phyloP scores from a whole-genome alignment of 2,797 vertebrate species.

The Jordanella pulchra region DNA sequence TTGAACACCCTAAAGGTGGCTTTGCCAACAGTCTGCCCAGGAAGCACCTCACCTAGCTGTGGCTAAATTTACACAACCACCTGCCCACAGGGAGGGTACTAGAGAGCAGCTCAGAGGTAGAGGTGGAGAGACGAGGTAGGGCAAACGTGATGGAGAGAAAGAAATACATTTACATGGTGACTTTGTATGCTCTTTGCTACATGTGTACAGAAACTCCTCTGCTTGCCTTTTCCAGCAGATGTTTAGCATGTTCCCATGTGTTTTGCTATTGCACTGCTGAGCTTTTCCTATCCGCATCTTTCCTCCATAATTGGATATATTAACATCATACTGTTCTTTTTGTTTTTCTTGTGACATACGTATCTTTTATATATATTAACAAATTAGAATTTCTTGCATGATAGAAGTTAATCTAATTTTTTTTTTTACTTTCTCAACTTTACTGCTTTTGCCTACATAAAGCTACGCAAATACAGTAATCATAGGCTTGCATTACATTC shows the following conservation, averaged over 20 bases:
- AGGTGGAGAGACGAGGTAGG: constrained; percentile 41
- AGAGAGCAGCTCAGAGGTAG: constrained; percentile 54
- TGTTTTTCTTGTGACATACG: background rate
- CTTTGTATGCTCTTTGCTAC: background rate
- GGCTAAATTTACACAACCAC: constrained; percentile 79
- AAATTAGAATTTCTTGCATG: constrained; percentile 5
- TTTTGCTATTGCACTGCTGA: background rate
- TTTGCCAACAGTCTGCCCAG: constrained; percentile 76
- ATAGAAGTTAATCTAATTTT: constrained; percentile 22
- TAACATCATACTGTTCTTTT: constrained; percentile 7
- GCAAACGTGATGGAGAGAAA: constrained; percentile 24
- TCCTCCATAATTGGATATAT: background rate
- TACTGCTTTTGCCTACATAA: background rate
- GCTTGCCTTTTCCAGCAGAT: background rate
- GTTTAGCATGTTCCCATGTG: background rate
- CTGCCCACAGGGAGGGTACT: constrained; percentile 73
- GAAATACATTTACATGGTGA: constrained; percentile 5
- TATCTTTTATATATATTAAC: background rate
- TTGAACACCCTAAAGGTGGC: constrained; percentile 78
- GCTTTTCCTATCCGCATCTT: constrained; percentile 1
- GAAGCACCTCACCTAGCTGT: constrained; percentile 78
- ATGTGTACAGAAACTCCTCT: background rate
- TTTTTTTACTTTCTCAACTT: background rate
- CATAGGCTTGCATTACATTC: background rate
- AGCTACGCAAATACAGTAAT: background rate